phyloP scores from a whole-genome alignment of 1,140 invertebrate species.

The Caenorhabditis tropicalis region DNA sequence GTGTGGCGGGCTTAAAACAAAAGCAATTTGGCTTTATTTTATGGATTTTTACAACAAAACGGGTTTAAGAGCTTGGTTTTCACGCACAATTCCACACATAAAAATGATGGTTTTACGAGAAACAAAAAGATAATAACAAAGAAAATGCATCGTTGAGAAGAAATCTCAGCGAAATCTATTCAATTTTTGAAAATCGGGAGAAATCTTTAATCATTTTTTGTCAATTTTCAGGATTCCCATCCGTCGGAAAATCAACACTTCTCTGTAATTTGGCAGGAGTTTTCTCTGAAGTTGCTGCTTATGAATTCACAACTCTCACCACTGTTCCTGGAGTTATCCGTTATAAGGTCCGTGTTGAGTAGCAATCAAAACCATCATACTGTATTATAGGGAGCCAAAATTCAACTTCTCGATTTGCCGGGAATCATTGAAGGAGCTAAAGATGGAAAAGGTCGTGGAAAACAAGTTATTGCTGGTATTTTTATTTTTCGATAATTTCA shows the following conservation, averaged over 20 bases:
- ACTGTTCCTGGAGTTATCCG: constrained; percentile 99
- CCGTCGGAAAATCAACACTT: constrained; percentile 97
- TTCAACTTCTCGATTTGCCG: constrained; percentile 96
- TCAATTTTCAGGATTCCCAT: constrained; percentile 87
- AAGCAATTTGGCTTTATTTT: neutral
- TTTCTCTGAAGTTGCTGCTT: constrained; percentile 98
- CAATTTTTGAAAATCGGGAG: too few relatives aligned
- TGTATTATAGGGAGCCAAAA: constrained; percentile 84
- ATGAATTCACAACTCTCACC: constrained; percentile 98
- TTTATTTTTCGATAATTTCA: neutral
- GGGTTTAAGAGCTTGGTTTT: neutral
- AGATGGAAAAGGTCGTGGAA: constrained; percentile 95
- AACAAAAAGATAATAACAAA: neutral
- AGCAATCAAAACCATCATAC: neutral
- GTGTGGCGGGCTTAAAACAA: neutral
- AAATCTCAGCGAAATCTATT: too few relatives aligned
- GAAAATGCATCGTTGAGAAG: neutral
- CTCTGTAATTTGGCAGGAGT: constrained; percentile 96
- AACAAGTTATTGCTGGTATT: constrained; percentile 91
- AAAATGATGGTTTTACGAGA: constrained; percentile 27
- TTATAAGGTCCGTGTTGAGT: constrained; percentile 79
- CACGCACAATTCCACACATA: constrained; percentile 5
- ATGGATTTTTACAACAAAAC: constrained; percentile 28
- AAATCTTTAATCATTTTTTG: too few relatives aligned
- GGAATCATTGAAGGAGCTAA: constrained; percentile 99